These are phyloP conservation scores for Apeira syringaria DNA, from an alignment of 2,888 invertebrate genomes.

Conservation along the genomic window DNA sequence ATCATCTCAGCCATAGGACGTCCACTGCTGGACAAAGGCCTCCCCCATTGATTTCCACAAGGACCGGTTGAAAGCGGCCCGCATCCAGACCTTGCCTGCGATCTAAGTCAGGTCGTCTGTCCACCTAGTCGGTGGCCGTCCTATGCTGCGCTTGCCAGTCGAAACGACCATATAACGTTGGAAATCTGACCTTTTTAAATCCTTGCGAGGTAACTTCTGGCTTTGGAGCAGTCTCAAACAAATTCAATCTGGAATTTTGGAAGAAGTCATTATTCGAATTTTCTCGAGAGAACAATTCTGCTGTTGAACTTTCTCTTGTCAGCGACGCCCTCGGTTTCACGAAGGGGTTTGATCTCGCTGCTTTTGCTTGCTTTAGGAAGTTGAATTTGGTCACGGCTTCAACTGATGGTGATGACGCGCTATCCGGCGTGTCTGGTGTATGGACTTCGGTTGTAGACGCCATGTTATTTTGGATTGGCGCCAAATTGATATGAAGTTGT, in stretches of 20 bases:
- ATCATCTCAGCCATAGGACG: too few species aligned
- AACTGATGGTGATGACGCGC: constrained; percentile 39
- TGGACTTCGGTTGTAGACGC: constrained; percentile 38
- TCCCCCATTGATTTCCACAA: too few species aligned
- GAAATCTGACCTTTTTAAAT: constrained; percentile 54
- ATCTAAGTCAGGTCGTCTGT: too few species aligned
- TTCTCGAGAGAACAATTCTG: constrained; percentile 68
- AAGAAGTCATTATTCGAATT: constrained; percentile 73
- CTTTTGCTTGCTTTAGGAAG: constrained; percentile 61
- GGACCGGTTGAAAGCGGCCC: too few species aligned
- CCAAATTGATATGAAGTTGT: constrained; percentile 2
- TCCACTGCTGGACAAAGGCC: too few species aligned
- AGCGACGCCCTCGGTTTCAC: constrained; percentile 66
- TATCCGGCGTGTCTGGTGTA: constrained; percentile 52
- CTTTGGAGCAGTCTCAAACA: constrained; percentile 71
- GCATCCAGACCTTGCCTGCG: too few species aligned
- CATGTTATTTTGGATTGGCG: constrained; percentile 11
- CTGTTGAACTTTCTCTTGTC: constrained; percentile 67
- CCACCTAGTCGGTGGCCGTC: too few species aligned
- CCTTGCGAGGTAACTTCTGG: constrained; percentile 54
- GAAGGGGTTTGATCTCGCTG: constrained; percentile 65
- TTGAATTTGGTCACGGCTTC: constrained; percentile 61
- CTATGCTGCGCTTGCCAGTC: too few species aligned
- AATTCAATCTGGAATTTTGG: constrained; percentile 69
- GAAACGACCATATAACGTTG: background rate